Percentiles rank a stretch among this genome's conserved stretches.
Evolutionary conservation across 2,797 vertebrate genomes (phyloP).

Genomic region (Sebastes nivosus): DNA sequence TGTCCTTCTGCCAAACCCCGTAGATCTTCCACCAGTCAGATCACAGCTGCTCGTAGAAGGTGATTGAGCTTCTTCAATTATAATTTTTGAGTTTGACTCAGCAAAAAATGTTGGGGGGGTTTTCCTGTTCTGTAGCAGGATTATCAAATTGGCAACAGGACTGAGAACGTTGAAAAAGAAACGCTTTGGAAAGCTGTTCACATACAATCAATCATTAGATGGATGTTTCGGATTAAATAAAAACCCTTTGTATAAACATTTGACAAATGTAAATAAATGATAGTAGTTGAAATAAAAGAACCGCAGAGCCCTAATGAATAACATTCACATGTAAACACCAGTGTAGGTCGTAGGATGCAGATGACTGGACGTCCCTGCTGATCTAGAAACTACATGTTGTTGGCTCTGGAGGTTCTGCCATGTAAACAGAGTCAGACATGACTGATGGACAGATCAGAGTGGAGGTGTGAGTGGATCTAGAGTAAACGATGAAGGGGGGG

Average conservation of each 20-base stretch:
- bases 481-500: conserved; percentile 36
- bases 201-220: conserved; percentile 64
- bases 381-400: not conserved
- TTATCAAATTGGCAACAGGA: conserved; percentile 69
- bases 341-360: conserved; percentile 21
- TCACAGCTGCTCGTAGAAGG: conserved; percentile 62
- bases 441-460: not conserved
- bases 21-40: conserved; percentile 42
- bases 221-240: conserved; percentile 40
- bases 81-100: conserved; percentile 32
- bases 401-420: conserved; percentile 36
- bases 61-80: conserved; percentile 40
- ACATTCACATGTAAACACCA: conserved; percentile 79
- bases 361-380: conserved; percentile 13
- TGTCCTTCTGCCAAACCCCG: conserved; percentile 32
- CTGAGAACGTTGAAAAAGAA: conserved; percentile 7
- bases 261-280: conserved; percentile 43
- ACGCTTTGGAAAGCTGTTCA: conserved; percentile 53
- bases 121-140: conserved; percentile 37
- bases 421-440: conserved; percentile 47
- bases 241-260: conserved; percentile 40
- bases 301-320: conserved; percentile 51
- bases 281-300: conserved; percentile 10
- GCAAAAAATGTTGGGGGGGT: conserved; percentile 15
- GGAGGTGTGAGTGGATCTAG: not conserved